Evolutionary conservation across 2,797 vertebrate species (phyloP).

Genomic region (Xyrichtys novacula): DNA sequence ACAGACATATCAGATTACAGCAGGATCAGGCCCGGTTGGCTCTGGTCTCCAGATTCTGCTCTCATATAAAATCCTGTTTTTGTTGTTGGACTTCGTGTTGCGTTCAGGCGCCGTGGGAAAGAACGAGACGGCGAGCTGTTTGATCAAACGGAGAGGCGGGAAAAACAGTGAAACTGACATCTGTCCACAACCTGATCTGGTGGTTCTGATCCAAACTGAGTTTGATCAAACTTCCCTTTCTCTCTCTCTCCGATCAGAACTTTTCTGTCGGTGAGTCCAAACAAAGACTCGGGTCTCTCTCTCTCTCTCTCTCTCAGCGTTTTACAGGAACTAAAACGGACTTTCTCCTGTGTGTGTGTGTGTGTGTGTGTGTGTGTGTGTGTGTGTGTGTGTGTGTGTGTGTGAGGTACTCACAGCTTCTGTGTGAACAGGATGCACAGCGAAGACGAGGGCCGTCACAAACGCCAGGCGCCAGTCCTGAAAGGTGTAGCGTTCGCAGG

Average conservation of each 20-base stretch:
- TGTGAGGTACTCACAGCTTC: constrained; percentile 92
- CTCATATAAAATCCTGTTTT: constrained; percentile 1
- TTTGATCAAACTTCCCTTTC: too few relatives aligned
- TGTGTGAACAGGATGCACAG: constrained; percentile 95
- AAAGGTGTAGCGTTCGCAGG: constrained; percentile 90
- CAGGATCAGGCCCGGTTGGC: constrained; percentile 8
- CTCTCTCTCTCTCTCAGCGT: too few relatives aligned
- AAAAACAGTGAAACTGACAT: neutral
- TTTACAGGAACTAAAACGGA: too few relatives aligned
- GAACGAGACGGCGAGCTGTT: neutral
- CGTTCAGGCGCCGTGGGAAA: neutral
- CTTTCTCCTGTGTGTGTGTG: constrained; percentile 24
- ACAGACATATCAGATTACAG: constrained; percentile 29
- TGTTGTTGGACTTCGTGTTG: constrained; percentile 7
- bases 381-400: constrained; percentile 13
- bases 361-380: constrained; percentile 15
- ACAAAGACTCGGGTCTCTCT: too few relatives aligned
- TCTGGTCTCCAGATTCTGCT: constrained; percentile 2
- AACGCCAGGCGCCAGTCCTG: constrained; percentile 87
- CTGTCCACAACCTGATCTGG: too few relatives aligned
- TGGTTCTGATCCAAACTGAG: too few relatives aligned
- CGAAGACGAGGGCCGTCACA: constrained; percentile 91
- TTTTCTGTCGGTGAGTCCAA: too few relatives aligned
- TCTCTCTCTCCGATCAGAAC: too few relatives aligned
- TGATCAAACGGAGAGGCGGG: neutral